Base-by-base conservation (phyloP, 1,140 invertebrate genomes). In the Bactericera cockerelli region DNA sequence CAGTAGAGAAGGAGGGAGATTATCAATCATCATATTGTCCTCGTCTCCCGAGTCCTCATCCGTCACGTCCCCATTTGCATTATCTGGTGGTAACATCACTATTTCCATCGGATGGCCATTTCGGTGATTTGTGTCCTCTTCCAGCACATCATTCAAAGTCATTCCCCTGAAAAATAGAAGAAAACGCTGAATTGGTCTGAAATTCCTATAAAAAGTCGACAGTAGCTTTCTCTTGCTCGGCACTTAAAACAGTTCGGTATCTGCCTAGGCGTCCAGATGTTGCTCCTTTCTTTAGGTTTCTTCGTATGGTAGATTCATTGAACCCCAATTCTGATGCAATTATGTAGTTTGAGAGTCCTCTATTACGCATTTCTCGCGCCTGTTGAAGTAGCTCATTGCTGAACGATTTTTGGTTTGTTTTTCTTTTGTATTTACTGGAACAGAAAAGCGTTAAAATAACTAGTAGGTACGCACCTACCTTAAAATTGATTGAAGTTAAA, bases 171-270 rank as follows among this genome's bases (percentile, higher is more conserved):
- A n/a, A n/a, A n/a, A n/a, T n/a, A n/a, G n/a, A n/a, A n/a, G n/a
- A n/a, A n/a, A n/a, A n/a, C n/a, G n/a, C n/a, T n/a, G n/a, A n/a
- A n/a, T n/a, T n/a, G n/a, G n/a, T n/a, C n/a, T n/a, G n/a, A n/a
- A n/a, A n/a, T n/a, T n/a, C 42, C 56, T 21, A 33, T 13, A 60
- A 24, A 31, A 57, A 24, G 11, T 56, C 21, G 21, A 62, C 59
- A 8, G 55, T 13, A 16, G 21, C 14, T n/a, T 62, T 1, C 56
- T 57, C 28, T 31, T 42, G 21, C 13, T 60, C 53, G 22, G 13
- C 14, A 19, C 11, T 28, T 19, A 57, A 55, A 16, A 59, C 19
- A 13, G 60, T 8, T 10, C 33, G 33, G 16, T 11, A 36, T 36
- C 33, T 36, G 10, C 33, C 33, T 16, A 36, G 33, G 16, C 33